phyloP scores from a whole-genome alignment of 2,113 vertebrate species.

The Falcunculus frontatus region DNA sequence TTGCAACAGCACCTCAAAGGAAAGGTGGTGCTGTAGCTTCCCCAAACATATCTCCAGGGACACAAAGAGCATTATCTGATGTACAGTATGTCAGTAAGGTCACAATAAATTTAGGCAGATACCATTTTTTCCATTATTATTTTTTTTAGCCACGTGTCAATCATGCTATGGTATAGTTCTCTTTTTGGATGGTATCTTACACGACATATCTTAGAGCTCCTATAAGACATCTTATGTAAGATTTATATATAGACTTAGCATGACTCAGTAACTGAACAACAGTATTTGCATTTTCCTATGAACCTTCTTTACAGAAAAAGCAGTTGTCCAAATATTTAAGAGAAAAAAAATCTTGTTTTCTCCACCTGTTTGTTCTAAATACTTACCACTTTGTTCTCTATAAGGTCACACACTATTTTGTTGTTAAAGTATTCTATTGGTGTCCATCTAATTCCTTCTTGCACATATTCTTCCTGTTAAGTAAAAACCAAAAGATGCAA shows the following conservation, averaged over 20 bases:
- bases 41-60: background rate
- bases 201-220: background rate
- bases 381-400: conserved; percentile 92
- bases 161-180: background rate
- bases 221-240: conserved; percentile 40
- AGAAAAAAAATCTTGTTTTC: background rate
- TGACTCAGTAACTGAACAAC: conserved; percentile 49
- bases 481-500: background rate
- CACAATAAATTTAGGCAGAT: background rate
- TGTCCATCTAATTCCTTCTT: conserved; percentile 93
- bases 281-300: conserved; percentile 25
- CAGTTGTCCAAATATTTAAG: background rate
- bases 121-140: background rate
- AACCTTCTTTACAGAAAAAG: background rate
- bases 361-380: background rate
- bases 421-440: conserved; percentile 95
- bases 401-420: conserved; percentile 95
- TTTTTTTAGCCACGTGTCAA: background rate
- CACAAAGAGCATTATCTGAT: background rate
- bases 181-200: background rate
- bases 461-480: conserved; percentile 90
- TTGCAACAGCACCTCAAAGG: background rate
- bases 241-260: conserved; percentile 30
- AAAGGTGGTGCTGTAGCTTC: background rate
- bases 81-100: background rate